Evolutionary conservation across 2,888 invertebrate species (phyloP), one percentile per base, ranked within the genome.

Genomic region (Hemithea aestivaria): DNA sequence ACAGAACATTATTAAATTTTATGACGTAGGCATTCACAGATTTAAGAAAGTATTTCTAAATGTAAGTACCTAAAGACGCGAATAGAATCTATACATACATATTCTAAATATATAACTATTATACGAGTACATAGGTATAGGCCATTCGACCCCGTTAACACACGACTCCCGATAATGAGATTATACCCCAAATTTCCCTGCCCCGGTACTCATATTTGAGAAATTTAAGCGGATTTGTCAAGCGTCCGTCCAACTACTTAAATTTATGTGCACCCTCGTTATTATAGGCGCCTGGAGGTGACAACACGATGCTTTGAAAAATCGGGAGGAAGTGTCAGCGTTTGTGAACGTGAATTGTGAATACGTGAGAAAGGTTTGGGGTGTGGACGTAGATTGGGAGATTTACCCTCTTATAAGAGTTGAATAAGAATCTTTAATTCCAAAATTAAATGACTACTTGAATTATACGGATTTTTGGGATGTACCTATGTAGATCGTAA

Each of bases 141-240:
- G 26, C 20, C 20, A 28, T 36, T 25, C 36, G 5, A 16, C 16
- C 16, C 16, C 30, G 36, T 36, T 10, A 36, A 36, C 16, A 40
- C 43, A 39, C 48, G 53, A 27, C 12, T 10, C 27, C 26, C 33
- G 6, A 34, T 73, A 72, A 73, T 57, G 51, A 59, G 67, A 73
- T 73, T 73, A 72, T 62, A 57, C 51, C 50, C 46, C 48, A 65
- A 68, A 67, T 66, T 64, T 62, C 53, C 58, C 43, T 56, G 51
- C 57, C 62, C 60, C 56, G 58, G 58, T 57, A 54, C 53, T 60
- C 63, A 63, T 59, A 62, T 71, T 72, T 62, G 63, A 64, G 70
- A 69, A 68, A 70, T 77, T 71, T 70, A 75, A 77, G 76, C 67
- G 74, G 75, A 75, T 77, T 76, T 75, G 69, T 71, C 66, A 68